These are phyloP conservation scores for Microtus richardsoni DNA, from an alignment of 2,113 vertebrate species.

Conservation along the genomic window DNA sequence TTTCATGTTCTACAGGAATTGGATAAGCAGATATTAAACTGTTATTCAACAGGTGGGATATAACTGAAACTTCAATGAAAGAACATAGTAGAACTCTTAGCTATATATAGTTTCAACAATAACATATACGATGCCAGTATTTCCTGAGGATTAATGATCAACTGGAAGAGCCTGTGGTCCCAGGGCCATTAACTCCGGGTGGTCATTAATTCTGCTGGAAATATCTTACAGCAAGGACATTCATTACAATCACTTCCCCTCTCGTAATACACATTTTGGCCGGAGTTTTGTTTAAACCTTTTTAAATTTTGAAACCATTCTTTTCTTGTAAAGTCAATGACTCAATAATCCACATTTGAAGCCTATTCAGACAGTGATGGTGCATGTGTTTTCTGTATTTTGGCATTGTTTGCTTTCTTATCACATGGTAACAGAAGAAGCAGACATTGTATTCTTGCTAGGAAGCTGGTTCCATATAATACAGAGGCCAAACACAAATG, in stretches of 20 bases:
- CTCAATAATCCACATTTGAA: not conserved
- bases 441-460: not conserved
- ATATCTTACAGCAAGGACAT: slow-evolving; percentile 73
- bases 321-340: slow-evolving; percentile 57
- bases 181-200: slow-evolving; percentile 81
- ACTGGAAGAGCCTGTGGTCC: slow-evolving; percentile 78
- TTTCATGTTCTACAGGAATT: slow-evolving; percentile 1
- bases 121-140: slow-evolving; percentile 71
- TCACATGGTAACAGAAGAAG: not conserved
- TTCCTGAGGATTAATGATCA: slow-evolving; percentile 83
- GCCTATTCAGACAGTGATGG: not conserved
- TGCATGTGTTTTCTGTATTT: not conserved
- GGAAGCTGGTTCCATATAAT: not conserved
- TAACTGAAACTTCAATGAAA: slow-evolving; percentile 54
- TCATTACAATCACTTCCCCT: slow-evolving; percentile 58
- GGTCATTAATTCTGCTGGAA: slow-evolving; percentile 83
- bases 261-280: slow-evolving; percentile 48
- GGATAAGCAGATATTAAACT: not conserved
- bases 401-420: not conserved
- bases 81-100: slow-evolving; percentile 46
- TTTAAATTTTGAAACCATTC: not conserved
- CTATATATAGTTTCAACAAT: slow-evolving; percentile 74
- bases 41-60: slow-evolving; percentile 60
- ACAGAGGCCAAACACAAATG: not conserved
- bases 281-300: not conserved